Evolutionary conservation across 2,888 invertebrate genomes (phyloP).

Genomic region (Chymomyza amoena): DNA sequence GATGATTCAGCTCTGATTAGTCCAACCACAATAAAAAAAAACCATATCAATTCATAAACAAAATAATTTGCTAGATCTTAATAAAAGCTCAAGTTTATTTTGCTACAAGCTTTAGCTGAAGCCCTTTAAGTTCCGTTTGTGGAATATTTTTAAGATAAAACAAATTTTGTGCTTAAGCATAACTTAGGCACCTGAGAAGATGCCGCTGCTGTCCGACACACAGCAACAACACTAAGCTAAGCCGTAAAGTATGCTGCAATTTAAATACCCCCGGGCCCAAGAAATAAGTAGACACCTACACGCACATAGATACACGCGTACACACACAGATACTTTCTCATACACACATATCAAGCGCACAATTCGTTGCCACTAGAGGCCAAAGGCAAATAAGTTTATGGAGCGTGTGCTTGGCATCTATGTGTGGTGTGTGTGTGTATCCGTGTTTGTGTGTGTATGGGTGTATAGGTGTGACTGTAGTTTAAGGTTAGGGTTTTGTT

Average conservation of each 20-base stretch:
- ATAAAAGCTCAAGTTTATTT: background rate
- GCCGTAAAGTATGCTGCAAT: conserved; percentile 1
- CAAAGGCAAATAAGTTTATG: conserved; percentile 22
- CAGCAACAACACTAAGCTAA: background rate
- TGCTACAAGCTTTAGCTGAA: background rate
- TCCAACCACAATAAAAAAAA: background rate
- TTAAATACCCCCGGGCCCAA: background rate
- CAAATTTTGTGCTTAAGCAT: background rate
- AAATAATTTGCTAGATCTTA: background rate
- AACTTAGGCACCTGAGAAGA: background rate
- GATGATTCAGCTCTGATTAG: background rate
- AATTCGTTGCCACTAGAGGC: conserved; percentile 13
- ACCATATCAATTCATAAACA: background rate
- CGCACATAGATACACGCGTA: background rate
- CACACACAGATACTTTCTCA: background rate
- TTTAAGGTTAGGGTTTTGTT: background rate
- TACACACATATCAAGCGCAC: background rate
- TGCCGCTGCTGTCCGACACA: background rate
- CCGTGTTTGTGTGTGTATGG: background rate
- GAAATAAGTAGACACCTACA: background rate
- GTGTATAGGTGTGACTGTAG: background rate
- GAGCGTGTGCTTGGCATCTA: background rate
- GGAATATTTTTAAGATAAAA: background rate
- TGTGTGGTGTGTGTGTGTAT: background rate
- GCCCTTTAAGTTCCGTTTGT: background rate